Evolutionary conservation across 92 coral and sea anemone species (phyloP), one percentile per base, ranked within the genome.

Genomic region (Palythoa heliodiscus): DNA sequence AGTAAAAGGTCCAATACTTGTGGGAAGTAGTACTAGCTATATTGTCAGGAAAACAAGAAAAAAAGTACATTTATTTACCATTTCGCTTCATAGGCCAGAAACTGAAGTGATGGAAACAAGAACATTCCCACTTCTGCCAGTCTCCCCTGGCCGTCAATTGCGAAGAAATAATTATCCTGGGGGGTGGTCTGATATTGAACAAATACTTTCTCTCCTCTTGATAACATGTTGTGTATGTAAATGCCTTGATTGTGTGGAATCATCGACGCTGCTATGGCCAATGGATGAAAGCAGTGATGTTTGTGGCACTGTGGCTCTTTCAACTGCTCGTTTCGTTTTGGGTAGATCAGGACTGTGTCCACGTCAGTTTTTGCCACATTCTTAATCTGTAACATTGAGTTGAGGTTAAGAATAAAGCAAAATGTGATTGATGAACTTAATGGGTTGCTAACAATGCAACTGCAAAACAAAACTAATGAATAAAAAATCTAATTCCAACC

Each of bases 71-170:
- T 14, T 29, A 38, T 87, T 93, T 84, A 96, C 99, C 99, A 96
- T 70, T 91, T 95, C 17, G 99, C 99, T 89, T 96, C 99, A 69
- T 94, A 96, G 29, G 98, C 99, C 86, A 96, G 82, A 63, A 96
- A 96, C 78, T 93, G 91, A 91, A 96, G 87, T 43, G 99, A 96
- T 0, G 99, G 98, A 75, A 86, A 96, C 52, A 96, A 89, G 89
- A 96, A 95, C 84, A 94, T 63, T 52, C 99, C 99, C 11, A 96
- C 93, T 90, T 96, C 99, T 22, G 95, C 94, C 77, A 96, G 86
- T 75, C 87, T 94, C 37, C 99, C 99, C 79, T 90, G 94, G 71
- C 96, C 97, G 77, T 96, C 98, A 70, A 96, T 91, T 40, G 95
- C 99, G 71, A 96, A 89, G 77, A 96, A 96, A 85, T 78, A 96